phyloP scores from a whole-genome alignment of 2,888 invertebrate species.

The Parnassius mnemosyne region DNA sequence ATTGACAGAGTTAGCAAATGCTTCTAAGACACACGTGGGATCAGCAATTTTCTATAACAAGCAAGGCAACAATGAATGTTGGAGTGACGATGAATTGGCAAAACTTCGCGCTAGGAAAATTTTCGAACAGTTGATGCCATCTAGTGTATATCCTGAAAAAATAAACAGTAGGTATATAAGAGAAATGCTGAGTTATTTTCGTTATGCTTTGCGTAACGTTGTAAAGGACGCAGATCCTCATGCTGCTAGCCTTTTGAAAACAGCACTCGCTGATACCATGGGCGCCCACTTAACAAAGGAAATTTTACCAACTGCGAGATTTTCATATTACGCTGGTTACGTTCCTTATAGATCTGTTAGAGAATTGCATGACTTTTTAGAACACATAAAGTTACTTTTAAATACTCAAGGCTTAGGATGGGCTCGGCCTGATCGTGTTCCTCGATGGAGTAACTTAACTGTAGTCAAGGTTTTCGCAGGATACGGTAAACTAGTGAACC shows the following conservation, averaged over 20 bases:
- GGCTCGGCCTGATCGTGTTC: constrained; percentile 48
- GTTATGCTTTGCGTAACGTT: constrained; percentile 44
- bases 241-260: constrained; percentile 46
- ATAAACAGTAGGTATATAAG: constrained; percentile 52
- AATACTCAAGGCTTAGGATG: constrained; percentile 70
- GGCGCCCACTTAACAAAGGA: constrained; percentile 63
- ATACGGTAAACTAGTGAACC: constrained; percentile 48
- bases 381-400: constrained; percentile 49
- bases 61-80: constrained; percentile 46
- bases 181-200: constrained; percentile 53
- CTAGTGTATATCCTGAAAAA: constrained; percentile 48
- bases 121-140: constrained; percentile 56
- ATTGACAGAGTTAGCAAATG: constrained; percentile 39
- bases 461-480: constrained; percentile 62
- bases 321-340: constrained; percentile 70
- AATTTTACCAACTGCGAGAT: constrained; percentile 61
- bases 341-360: constrained; percentile 55
- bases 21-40: constrained; percentile 49
- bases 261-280: constrained; percentile 60
- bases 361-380: constrained; percentile 55
- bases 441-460: constrained; percentile 58
- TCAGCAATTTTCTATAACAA: constrained; percentile 57
- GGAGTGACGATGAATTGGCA: constrained; percentile 59
- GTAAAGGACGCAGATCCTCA: constrained; percentile 39
- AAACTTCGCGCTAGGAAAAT: constrained; percentile 57